phyloP scores from a whole-genome alignment of 2,888 invertebrate genomes.

The Drosophila tanythrix region DNA sequence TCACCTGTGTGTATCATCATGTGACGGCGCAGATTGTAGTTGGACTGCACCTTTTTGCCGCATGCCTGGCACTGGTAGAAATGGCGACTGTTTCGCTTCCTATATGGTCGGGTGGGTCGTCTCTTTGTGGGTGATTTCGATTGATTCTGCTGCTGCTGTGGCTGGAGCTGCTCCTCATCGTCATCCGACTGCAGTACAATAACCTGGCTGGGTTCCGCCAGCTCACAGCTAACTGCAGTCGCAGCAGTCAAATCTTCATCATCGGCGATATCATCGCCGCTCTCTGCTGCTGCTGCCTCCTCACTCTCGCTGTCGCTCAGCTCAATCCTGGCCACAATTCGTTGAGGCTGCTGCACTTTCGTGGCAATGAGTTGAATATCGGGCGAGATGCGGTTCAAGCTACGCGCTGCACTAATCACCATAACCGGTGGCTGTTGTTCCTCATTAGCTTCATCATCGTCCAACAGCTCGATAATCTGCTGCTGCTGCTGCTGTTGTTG shows the following conservation, averaged over 20 bases:
- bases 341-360: conserved; percentile 48
- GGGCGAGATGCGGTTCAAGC: conserved; percentile 56
- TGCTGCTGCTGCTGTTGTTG: conserved; percentile 21
- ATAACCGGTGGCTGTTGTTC: conserved; percentile 40
- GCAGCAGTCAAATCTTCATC: conserved; percentile 52
- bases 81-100: conserved; percentile 79
- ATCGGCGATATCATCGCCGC: conserved; percentile 30
- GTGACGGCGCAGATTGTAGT: conserved; percentile 83
- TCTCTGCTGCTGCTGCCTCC: conserved; percentile 13
- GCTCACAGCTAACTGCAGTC: conserved; percentile 65
- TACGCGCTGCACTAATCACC: conserved; percentile 49
- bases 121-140: conserved; percentile 9
- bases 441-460: conserved; percentile 72
- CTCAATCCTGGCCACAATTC: conserved; percentile 79
- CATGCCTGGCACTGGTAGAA: conserved; percentile 83
- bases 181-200: conserved; percentile 68
- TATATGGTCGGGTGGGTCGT: conserved; percentile 62
- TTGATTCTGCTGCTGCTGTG: neutral
- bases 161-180: conserved; percentile 53
- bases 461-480: conserved; percentile 74
- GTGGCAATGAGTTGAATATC: conserved; percentile 77
- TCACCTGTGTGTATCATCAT: conserved; percentile 85
- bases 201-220: conserved; percentile 50
- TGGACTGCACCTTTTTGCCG: conserved; percentile 83
- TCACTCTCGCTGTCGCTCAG: conserved; percentile 74